Evolutionary conservation across 1,140 invertebrate genomes (phyloP).

Genomic region (Monochamus saltuarius): DNA sequence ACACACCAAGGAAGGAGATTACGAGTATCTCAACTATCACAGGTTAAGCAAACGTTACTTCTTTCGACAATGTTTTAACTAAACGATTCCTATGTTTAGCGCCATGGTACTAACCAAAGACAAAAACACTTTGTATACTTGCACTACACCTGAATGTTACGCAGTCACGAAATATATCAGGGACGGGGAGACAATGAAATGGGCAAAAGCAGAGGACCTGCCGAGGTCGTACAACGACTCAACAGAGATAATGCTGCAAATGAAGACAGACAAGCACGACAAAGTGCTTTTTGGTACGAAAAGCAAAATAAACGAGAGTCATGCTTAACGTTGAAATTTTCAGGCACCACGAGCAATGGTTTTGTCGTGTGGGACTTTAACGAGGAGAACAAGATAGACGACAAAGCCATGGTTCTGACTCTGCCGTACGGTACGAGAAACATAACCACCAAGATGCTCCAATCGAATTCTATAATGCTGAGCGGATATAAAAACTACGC

Average conservation of each 20-base stretch:
- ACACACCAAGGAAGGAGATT: constrained; percentile 56
- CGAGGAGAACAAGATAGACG: constrained; percentile 44
- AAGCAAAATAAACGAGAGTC: not conserved
- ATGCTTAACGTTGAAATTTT: constrained; percentile 11
- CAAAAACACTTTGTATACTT: constrained; percentile 62
- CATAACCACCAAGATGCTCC: constrained; percentile 85
- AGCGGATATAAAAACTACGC: constrained; percentile 89
- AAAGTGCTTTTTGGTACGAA: constrained; percentile 70
- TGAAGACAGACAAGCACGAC: constrained; percentile 81
- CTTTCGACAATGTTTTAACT: constrained; percentile 3
- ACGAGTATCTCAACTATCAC: constrained; percentile 72
- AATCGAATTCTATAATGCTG: constrained; percentile 88
- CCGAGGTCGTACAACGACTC: constrained; percentile 67
- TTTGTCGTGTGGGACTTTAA: constrained; percentile 74
- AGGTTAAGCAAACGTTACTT: constrained; percentile 54
- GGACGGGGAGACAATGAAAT: constrained; percentile 57
- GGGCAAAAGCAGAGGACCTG: constrained; percentile 63
- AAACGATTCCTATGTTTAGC: constrained; percentile 50
- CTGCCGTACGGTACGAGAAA: constrained; percentile 90
- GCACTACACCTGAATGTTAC: constrained; percentile 59
- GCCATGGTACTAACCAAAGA: constrained; percentile 65
- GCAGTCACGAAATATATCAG: constrained; percentile 58
- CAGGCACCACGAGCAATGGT: constrained; percentile 77
- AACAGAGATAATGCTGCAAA: constrained; percentile 74
- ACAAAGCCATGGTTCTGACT: constrained; percentile 66